Conservation (phyloP, 2,888 invertebrate genomes). For the Digitonthophagus gazella region DNA sequence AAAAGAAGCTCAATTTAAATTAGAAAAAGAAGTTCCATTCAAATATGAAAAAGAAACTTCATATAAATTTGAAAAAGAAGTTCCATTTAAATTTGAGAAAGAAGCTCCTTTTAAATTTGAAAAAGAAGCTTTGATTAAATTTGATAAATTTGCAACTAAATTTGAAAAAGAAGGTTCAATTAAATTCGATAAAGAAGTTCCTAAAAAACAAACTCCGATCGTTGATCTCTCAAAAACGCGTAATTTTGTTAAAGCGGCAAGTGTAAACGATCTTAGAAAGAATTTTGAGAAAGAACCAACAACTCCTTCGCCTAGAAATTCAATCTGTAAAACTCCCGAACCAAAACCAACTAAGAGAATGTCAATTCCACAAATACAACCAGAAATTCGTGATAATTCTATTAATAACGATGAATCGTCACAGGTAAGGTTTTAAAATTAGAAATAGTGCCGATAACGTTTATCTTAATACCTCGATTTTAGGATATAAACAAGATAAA, state of each 20-base stretch:
- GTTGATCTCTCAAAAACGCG: background rate
- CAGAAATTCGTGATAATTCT: background rate
- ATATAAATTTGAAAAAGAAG: too few relatives aligned
- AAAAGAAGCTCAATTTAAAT: too few relatives aligned
- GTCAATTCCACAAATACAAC: conserved; percentile 23
- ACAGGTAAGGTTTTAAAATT: background rate
- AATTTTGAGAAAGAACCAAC: conserved; percentile 53
- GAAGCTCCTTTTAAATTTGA: too few relatives aligned
- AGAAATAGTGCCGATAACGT: too few relatives aligned
- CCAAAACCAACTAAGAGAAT: conserved; percentile 25
- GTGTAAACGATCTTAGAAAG: conserved; percentile 59
- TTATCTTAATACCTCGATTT: background rate
- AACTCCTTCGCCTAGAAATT: conserved; percentile 21
- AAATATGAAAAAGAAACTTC: too few relatives aligned
- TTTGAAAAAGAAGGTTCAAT: too few relatives aligned
- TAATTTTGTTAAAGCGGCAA: conserved; percentile 36
- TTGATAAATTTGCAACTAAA: too few relatives aligned
- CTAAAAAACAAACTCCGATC: background rate
- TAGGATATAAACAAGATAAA: conserved; percentile 3
- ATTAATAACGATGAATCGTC: background rate
- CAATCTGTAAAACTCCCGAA: conserved; percentile 14
- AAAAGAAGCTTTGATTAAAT: too few relatives aligned
- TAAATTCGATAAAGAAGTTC: too few relatives aligned
- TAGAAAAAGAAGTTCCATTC: too few relatives aligned
- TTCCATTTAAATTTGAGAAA: too few relatives aligned